phyloP scores from a whole-genome alignment of 1,140 invertebrate genomes.

The Ostrea denselamellosa region DNA sequence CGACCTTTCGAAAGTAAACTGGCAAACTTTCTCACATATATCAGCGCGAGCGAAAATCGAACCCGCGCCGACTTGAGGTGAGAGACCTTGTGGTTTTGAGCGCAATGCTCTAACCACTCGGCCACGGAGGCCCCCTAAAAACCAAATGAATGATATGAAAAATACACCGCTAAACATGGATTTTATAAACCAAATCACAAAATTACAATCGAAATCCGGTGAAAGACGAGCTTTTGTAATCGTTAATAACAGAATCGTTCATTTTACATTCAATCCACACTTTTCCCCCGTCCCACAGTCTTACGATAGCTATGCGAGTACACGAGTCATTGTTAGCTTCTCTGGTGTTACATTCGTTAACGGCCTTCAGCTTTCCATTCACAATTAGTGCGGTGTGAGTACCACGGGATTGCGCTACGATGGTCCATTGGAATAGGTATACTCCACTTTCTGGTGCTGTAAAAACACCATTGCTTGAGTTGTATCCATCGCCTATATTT shows the following conservation, averaged over 20 bases:
- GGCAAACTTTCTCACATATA: too few species aligned
- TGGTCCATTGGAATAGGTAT: background rate
- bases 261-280: background rate
- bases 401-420: background rate
- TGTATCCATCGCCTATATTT: background rate
- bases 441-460: background rate
- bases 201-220: background rate
- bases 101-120: too few species aligned
- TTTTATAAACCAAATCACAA: too few species aligned
- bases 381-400: background rate
- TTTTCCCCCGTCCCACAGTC: background rate
- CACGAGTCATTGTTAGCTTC: background rate
- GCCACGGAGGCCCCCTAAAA: too few species aligned
- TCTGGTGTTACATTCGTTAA: background rate
- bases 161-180: too few species aligned
- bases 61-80: too few species aligned
- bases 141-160: too few species aligned
- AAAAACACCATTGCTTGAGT: background rate
- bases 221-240: slow-evolving; percentile 1
- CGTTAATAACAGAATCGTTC: background rate
- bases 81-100: too few species aligned
- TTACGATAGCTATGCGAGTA: background rate
- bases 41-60: too few species aligned
- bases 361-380: background rate
- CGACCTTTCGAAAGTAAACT: too few species aligned